Evolutionary conservation across 2,797 vertebrate species (phyloP), one percentile per base, ranked within the genome.

Genomic region (Varecia variegata): DNA sequence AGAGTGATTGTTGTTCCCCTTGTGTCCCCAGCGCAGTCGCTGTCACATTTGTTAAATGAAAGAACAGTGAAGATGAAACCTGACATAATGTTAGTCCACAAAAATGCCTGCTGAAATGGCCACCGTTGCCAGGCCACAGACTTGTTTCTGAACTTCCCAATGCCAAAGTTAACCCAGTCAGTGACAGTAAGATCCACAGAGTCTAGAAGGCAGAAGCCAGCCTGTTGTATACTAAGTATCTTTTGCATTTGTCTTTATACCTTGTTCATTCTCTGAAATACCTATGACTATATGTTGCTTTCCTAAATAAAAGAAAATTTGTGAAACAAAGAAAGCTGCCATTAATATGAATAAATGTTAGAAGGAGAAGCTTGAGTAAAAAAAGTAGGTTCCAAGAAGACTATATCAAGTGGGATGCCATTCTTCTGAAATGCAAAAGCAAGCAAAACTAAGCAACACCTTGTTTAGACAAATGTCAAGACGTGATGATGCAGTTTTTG

Each of bases 261-360:
- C 82, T 81, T 40, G 50, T 88, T 95, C 58, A 52, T 35, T 85
- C 68, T 71, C 73, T 73, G 38, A 88, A 74, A 35, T 74, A 25
- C 62, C 77, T 86, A 9, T 2, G 13, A 50, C 40, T 74, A 1
- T 79, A 20, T 93, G n/a, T 93, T 71, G 84, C 77, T 92, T 96
- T 96, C 38, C 95, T 95, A 50, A 97, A 97, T 95, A 96, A 96
- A 96, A 62, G n/a, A 56, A 91, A 11, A 45, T n/a, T 58, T 80
- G 54, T 89, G 40, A 90, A 86, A 79, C 8, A 13, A 50, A 74
- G 32, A 93, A 58, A 93, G 27, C 15, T 93, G 74, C 15, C 27
- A 15, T 71, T 74, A 10, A 2, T n/a, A 7, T 71, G 67, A 38
- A 12, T 93, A 65, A 38, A 17, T 76, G 30, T 81, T 56, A 30